Percentiles rank a stretch among this genome's conserved stretches.
Conservation (phyloP, 2,888 invertebrate species). For the Sepioteuthis lessoniana region DNA sequence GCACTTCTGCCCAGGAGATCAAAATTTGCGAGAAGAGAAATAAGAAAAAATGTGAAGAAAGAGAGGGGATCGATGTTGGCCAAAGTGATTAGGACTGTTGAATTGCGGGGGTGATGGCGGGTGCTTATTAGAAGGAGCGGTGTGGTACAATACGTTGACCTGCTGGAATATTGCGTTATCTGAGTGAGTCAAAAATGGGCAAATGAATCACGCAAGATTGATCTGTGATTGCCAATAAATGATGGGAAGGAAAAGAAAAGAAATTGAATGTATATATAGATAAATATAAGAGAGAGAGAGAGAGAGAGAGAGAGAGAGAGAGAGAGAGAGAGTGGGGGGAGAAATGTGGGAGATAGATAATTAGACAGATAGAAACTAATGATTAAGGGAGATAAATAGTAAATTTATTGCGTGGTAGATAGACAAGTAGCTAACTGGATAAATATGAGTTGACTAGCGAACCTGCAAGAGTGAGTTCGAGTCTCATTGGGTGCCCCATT, state of each 20-base stretch:
- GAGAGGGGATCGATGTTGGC: neutral
- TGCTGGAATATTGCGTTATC: neutral
- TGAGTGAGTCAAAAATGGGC: neutral
- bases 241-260: neutral
- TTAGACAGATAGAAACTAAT: too few species aligned
- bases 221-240: neutral
- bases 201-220: neutral
- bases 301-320: too few species aligned
- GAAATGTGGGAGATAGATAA: too few species aligned
- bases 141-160: neutral
- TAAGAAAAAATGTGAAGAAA: too few species aligned
- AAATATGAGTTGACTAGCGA: too few species aligned
- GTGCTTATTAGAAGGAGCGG: neutral
- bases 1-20: neutral
- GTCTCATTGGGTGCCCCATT: too few species aligned
- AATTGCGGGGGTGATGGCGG: neutral
- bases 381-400: too few species aligned
- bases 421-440: too few species aligned
- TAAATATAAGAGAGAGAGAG: too few species aligned
- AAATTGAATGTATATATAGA: neutral
- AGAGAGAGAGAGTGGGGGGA: too few species aligned
- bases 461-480: too few species aligned
- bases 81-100: neutral
- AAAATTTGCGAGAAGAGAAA: neutral
- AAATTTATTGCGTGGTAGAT: too few species aligned